A percentile compares a stretch with the other conserved stretches of the same genome.
Evolutionary conservation across 2,888 invertebrate genomes (phyloP).

Genomic region (Portevinia maculata): DNA sequence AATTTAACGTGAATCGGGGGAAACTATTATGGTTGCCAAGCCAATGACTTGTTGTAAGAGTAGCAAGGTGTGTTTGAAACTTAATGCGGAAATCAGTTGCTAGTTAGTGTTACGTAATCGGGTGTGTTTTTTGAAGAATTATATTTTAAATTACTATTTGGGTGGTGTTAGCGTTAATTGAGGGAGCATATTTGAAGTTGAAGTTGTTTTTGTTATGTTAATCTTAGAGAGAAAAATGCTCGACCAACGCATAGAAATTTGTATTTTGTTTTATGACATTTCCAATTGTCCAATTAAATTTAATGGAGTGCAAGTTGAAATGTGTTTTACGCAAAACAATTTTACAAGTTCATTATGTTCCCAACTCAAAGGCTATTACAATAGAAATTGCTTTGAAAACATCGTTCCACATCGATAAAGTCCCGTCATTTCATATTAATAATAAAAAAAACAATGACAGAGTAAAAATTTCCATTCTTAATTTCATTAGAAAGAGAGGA

Average conservation of each 20-base stretch:
- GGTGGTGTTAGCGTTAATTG: background rate
- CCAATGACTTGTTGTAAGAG: constrained; percentile 10
- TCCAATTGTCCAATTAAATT: background rate
- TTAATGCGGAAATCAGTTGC: constrained; percentile 19
- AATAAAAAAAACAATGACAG: background rate
- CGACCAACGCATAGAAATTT: no score
- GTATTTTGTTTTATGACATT: background rate
- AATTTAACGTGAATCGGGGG: constrained; percentile 38
- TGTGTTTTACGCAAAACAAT: no score
- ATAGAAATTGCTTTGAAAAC: constrained; percentile 8
- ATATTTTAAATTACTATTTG: constrained; percentile 3
- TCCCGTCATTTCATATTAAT: constrained; percentile 11
- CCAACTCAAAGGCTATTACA: background rate
- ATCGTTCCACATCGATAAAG: constrained; percentile 1
- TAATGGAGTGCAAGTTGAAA: background rate
- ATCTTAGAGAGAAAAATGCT: no score
- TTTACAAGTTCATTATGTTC: constrained; percentile 19
- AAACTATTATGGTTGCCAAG: constrained; percentile 24
- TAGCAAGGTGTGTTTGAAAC: background rate
- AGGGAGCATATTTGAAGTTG: background rate
- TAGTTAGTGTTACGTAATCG: background rate
- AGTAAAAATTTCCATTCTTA: constrained; percentile 8
- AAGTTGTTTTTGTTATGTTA: background rate
- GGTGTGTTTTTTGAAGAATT: constrained; percentile 1
- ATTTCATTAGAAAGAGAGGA: constrained; percentile 13